phyloP scores from a whole-genome alignment of 2,113 vertebrate genomes.

The Gobiocypris rarus region DNA sequence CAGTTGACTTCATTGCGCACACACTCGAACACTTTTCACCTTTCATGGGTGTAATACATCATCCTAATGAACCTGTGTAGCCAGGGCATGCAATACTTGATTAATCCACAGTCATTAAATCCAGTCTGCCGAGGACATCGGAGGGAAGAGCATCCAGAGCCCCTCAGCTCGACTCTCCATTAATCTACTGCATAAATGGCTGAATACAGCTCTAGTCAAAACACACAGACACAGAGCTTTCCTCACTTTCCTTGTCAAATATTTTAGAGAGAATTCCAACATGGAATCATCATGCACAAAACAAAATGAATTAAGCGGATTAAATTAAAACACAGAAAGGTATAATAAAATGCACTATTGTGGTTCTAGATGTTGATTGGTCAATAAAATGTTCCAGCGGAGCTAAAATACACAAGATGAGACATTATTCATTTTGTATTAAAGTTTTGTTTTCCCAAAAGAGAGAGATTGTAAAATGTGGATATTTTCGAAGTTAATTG shows the following conservation, averaged over 20 bases:
- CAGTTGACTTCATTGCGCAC: slow-evolving; percentile 11
- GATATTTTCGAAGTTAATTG: too few relatives aligned
- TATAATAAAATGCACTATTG: not conserved
- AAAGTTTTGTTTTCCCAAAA: too few relatives aligned
- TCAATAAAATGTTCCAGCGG: not conserved
- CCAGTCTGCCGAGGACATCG: slow-evolving; percentile 27
- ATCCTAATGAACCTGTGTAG: slow-evolving; percentile 67
- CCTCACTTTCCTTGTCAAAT: not conserved
- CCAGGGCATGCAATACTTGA: slow-evolving; percentile 57
- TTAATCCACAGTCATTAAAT: slow-evolving; percentile 69
- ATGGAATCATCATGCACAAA: not conserved
- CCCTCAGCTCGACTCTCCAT: slow-evolving; percentile 54
- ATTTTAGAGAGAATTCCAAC: not conserved
- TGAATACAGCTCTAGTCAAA: not conserved
- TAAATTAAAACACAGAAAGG: not conserved
- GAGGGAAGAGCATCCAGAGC: slow-evolving; percentile 35
- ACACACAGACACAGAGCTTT: not conserved
- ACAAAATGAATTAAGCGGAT: not conserved
- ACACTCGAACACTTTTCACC: slow-evolving; percentile 29
- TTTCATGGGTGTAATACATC: slow-evolving; percentile 61
- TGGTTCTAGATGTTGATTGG: not conserved
- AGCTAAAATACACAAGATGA: not conserved
- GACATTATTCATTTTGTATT: not conserved
- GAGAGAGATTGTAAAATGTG: too few relatives aligned
- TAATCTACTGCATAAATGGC: slow-evolving; percentile 7